A percentile compares a stretch with the other conserved stretches of the same genome.
Evolutionary conservation across 2,888 invertebrate species (phyloP).

Genomic region (Hypsopygia costalis): DNA sequence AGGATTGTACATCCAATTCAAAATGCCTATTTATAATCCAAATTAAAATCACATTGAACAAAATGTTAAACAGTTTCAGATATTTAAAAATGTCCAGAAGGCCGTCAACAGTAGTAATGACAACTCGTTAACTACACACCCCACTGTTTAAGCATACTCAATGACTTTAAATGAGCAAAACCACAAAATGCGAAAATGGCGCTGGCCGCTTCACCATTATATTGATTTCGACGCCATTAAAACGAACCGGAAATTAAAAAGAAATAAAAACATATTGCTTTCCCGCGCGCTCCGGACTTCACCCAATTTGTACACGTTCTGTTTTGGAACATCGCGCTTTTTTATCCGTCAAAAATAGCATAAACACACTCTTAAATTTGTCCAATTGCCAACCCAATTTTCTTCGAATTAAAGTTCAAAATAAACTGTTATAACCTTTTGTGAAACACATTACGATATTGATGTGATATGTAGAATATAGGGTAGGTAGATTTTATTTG

Average conservation of each 20-base stretch:
- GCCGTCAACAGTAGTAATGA: conserved; percentile 30
- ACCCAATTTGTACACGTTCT: conserved; percentile 74
- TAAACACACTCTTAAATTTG: conserved; percentile 19
- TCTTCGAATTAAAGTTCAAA: not conserved
- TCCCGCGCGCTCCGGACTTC: conserved; percentile 74
- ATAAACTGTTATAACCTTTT: not conserved
- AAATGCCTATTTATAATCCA: no score
- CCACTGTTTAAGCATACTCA: conserved; percentile 47
- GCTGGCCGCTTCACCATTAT: conserved; percentile 70
- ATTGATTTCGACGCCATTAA: conserved; percentile 79
- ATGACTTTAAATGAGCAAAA: conserved; percentile 73
- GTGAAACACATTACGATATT: conserved; percentile 22
- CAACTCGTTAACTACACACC: conserved; percentile 47
- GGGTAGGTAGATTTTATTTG: conserved; percentile 77
- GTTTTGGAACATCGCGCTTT: conserved; percentile 61
- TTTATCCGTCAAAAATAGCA: conserved; percentile 33
- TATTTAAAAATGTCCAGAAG: conserved; percentile 1
- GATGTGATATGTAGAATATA: conserved; percentile 42
- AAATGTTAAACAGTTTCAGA: not conserved
- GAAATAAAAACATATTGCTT: conserved; percentile 79
- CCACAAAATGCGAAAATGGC: conserved; percentile 74
- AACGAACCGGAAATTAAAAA: conserved; percentile 78
- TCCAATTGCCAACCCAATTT: conserved; percentile 24
- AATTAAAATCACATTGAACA: not conserved
- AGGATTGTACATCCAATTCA: no score